phyloP scores from a whole-genome alignment of 1,140 invertebrate genomes.

The Ooceraea biroi region DNA sequence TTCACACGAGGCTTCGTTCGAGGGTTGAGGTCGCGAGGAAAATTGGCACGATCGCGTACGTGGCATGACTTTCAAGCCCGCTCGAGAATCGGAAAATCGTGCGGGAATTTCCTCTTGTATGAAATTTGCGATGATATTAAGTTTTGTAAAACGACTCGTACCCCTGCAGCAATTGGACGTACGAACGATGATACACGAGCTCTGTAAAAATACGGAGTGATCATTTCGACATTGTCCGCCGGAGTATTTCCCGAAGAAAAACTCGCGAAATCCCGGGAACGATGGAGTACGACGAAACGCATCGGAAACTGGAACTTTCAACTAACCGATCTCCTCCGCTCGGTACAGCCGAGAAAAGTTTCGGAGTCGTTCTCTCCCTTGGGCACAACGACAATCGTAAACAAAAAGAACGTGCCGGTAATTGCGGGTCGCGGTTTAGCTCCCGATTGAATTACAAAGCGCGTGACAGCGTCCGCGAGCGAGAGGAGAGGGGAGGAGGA shows the following conservation, averaged over 20 bases:
- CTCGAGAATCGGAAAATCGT: too few species aligned
- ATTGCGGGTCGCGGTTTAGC: conserved; percentile 24
- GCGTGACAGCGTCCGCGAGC: not conserved
- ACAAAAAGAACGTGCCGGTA: conserved; percentile 9
- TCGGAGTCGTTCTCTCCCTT: not conserved
- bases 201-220: not conserved
- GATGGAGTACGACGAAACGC: conserved; percentile 12
- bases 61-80: too few species aligned
- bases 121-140: too few species aligned
- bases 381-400: not conserved
- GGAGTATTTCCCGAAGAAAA: not conserved
- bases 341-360: conserved; percentile 29
- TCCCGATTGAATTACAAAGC: conserved; percentile 26
- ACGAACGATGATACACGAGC: not conserved
- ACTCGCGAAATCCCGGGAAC: conserved; percentile 8
- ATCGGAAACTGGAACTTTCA: conserved; percentile 16
- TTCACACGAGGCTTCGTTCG: too few species aligned
- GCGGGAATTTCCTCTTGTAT: too few species aligned
- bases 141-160: too few species aligned
- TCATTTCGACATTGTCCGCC: not conserved
- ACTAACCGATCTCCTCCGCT: conserved; percentile 9
- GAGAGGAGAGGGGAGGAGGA: not conserved
- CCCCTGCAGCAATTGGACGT: too few species aligned
- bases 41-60: too few species aligned
- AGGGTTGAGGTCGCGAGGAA: too few species aligned